Evolutionary conservation across 2,113 vertebrate genomes (phyloP), one percentile per base, ranked within the genome.

Genomic region (Micromys minutus): DNA sequence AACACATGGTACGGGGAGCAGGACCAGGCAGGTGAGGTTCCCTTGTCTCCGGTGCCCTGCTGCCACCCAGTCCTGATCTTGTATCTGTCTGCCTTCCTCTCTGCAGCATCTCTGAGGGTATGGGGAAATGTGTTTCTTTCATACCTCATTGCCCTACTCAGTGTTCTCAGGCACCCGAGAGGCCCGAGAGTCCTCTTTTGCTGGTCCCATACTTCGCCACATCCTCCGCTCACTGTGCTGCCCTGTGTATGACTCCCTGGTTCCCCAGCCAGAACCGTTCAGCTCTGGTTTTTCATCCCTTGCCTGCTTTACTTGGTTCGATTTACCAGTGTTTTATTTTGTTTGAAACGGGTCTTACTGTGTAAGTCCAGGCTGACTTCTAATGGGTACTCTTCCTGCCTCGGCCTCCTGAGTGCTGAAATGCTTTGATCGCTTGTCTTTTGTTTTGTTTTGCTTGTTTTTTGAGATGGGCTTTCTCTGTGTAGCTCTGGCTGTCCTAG

Each of bases 1-100:
- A 99, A 99, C 87, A 99, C 99, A 0, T 99, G 99, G 99, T 99
- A 99, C 0, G 99, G 99, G 50, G 99, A 99, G 52, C 99, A 99
- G 97, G 99, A 99, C 98, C 99, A 99, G 97, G 99, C 99, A 94
- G 99, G 99, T 99, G 97, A 98, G 98, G 31, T 16, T 36, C 71
- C 24, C 47, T 16, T 31, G 0, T 86, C n/a, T 17, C 57, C 24
- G 34, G 59, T 1, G 2, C 84, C 57, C 61, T 29, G 29, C 45
- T 0, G 7, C 8, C 12, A 0, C 24, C n/a, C 12, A 39, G 24
- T 57, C 55, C 0, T 1, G 59, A 36, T 87, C n/a, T 34, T n/a
- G 42, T 13, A 22, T 61, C 4, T 63, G 29, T 34, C 26, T 74
- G 77, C n/a, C 57, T 12, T 71, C 19, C 45, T 11, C 11, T 79